phyloP scores from a whole-genome alignment of 2,888 invertebrate genomes.

The Gymnosoma rotundatum region DNA sequence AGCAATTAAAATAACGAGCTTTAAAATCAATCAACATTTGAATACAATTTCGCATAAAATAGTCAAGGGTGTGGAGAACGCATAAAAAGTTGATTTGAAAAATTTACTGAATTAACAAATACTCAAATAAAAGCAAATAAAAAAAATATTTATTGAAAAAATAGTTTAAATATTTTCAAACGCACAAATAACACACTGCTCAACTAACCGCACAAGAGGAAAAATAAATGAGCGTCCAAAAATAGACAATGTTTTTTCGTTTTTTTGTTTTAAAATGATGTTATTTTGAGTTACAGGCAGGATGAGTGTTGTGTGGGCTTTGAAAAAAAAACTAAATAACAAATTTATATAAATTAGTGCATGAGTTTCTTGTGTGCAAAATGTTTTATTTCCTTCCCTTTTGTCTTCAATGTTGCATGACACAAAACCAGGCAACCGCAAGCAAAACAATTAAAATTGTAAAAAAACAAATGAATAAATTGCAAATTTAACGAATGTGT shows the following conservation, averaged over 20 bases:
- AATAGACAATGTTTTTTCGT: neutral
- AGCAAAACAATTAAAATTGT: constrained; percentile 67
- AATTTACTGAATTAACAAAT: constrained; percentile 32
- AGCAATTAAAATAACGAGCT: neutral
- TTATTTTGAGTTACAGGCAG: neutral
- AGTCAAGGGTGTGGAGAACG: neutral
- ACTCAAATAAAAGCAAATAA: neutral
- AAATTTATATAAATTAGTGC: no score
- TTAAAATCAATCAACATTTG: neutral
- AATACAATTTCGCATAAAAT: neutral
- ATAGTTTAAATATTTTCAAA: neutral
- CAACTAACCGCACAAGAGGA: neutral
- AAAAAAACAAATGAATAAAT: constrained; percentile 29
- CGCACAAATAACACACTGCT: neutral
- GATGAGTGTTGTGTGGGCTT: neutral
- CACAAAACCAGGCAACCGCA: constrained; percentile 39
- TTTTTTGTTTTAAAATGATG: no score
- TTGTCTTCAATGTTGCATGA: constrained; percentile 9
- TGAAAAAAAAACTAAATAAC: neutral
- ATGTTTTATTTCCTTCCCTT: constrained; percentile 21
- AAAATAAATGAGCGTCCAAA: constrained; percentile 13
- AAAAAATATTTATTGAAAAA: neutral
- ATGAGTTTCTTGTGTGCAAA: neutral
- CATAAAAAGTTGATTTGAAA: neutral
- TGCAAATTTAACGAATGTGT: constrained; percentile 2